These are phyloP conservation scores for Nannospalax galili DNA, from an alignment of 2,113 vertebrate genomes.

Conservation along the genomic window DNA sequence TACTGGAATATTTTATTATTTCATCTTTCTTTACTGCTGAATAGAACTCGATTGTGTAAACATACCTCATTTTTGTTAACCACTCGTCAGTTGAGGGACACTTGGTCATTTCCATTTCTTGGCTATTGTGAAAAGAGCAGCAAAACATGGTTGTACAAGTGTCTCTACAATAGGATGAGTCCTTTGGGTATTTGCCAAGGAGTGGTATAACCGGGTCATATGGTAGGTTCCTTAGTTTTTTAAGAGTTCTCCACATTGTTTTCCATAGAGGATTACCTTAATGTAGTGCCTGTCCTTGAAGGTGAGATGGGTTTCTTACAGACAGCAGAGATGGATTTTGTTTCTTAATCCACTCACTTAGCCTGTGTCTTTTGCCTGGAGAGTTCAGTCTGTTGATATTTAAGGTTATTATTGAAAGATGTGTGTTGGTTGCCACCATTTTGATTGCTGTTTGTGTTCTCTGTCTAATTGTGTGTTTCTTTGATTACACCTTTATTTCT, in stretches of 20 bases:
- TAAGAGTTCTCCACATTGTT: background rate
- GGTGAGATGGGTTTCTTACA: no score
- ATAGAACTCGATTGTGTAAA: background rate
- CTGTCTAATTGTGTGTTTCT: no score
- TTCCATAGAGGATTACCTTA: background rate
- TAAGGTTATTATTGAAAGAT: no score
- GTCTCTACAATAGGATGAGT: background rate
- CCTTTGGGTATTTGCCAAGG: background rate
- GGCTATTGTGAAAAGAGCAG: background rate
- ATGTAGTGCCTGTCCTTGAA: no score
- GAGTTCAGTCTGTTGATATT: no score
- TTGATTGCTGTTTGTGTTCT: no score
- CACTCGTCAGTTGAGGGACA: background rate
- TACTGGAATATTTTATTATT: background rate
- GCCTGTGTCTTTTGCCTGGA: no score
- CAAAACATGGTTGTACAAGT: background rate
- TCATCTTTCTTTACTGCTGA: background rate
- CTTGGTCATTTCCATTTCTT: background rate
- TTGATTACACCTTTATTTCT: no score
- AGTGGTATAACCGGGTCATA: background rate
- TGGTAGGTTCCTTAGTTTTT: background rate
- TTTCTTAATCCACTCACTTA: no score
- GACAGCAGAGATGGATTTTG: no score
- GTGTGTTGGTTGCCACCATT: no score
- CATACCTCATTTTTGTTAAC: background rate